A percentile compares a stretch with the other conserved stretches of the same genome.
These are phyloP conservation scores for Octodon degus DNA, from an alignment of 2,113 vertebrate genomes.

Conservation along the genomic window DNA sequence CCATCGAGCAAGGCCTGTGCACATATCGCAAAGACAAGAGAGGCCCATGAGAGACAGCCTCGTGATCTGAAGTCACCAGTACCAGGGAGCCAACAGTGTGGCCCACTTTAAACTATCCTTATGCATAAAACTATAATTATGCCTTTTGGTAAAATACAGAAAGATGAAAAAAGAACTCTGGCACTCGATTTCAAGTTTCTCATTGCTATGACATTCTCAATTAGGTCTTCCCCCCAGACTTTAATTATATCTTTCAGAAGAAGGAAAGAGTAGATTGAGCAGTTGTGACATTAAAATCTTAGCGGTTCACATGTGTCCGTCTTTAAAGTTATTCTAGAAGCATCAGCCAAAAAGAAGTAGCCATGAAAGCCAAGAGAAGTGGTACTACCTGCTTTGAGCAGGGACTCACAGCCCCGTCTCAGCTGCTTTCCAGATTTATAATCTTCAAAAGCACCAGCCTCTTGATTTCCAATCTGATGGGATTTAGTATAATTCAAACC, in stretches of 20 bases:
- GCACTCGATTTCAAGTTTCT: slow-evolving; percentile 40
- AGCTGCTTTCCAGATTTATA: slow-evolving; percentile 73
- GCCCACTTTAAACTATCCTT: not conserved
- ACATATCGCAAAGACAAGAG: slow-evolving; percentile 23
- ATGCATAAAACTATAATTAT: not conserved
- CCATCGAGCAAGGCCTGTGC: not conserved
- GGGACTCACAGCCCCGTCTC: not conserved
- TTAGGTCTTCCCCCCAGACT: slow-evolving; percentile 45
- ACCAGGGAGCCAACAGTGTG: not conserved
- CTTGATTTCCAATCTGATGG: slow-evolving; percentile 76
- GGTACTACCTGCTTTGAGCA: slow-evolving; percentile 63
- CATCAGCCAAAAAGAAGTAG: slow-evolving; percentile 32
- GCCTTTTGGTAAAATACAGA: slow-evolving; percentile 61
- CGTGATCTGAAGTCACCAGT: not conserved
- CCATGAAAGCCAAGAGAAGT: slow-evolving; percentile 51
- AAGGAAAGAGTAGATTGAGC: not conserved
- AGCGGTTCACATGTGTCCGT: not conserved
- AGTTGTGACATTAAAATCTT: slow-evolving; percentile 15
- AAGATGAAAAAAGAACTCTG: slow-evolving; percentile 3
- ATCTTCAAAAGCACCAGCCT: slow-evolving; percentile 78
- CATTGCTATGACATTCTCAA: slow-evolving; percentile 36
- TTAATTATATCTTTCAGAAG: slow-evolving; percentile 59
- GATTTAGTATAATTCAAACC: slow-evolving; percentile 76
- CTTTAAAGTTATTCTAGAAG: slow-evolving; percentile 38
- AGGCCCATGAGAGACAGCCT: not conserved